Evolutionary conservation across 2,888 invertebrate genomes (phyloP), one percentile per base, ranked within the genome.

Genomic region (Keiferia lycopersicella): DNA sequence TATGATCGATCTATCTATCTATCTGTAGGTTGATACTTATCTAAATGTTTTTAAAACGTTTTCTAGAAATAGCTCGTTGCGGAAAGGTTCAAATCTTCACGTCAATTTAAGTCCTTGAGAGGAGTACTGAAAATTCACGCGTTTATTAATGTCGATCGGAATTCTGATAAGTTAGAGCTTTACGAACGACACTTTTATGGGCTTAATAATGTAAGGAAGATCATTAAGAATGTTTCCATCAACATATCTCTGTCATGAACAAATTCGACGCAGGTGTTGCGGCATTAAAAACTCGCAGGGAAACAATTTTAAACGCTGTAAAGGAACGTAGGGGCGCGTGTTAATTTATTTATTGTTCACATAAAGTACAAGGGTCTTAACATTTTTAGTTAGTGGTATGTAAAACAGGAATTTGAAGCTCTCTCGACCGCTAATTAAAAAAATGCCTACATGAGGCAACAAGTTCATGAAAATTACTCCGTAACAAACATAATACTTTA

Each of bases 281-380:
- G 64, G 67, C 65, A 67, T 69, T 69, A 65, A 66, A 69, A 67
- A 66, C 66, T 62, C 66, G 65, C 39, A 66, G 61, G 64, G 65
- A 62, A 64, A 68, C 64, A 62, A 61, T 62, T 62, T 61, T 18
- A 57, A 61, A 30, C 50, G 53, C 51, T 61, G 34, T 53, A 50
- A 61, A 62, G 69, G 71, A 68, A 75, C 68, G 72, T 72, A 63
- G 68, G 61, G 66, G 63, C 61, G 45, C 53, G 67, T 61, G 70
- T 73, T 76, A 77, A 78, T 78, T 76, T 78, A 77, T 78, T 80
- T 78, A 75, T 74, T 72, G 71, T 73, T 73, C 71, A 71, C 72
- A 75, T 70, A 71, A 71, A 74, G 38, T 10, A 26, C 12, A 41
- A 39, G 41, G 51, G 51, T 11, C 12, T 53, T 22, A 26, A 26